Conservation (phyloP, 64 coral and sea anemone genomes). For the Stylophora pistillata region DNA sequence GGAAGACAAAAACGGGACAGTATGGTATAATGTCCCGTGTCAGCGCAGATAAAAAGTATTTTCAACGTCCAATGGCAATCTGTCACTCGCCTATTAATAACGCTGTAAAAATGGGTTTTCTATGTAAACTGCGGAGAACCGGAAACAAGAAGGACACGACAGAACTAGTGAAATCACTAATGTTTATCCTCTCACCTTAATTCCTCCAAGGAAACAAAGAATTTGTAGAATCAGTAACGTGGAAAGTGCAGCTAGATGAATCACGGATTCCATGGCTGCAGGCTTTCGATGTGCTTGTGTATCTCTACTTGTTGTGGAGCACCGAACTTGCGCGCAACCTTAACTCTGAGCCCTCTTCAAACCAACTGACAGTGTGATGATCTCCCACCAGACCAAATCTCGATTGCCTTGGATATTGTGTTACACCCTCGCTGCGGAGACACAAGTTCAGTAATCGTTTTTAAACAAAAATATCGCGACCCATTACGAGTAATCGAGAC, state of each 20-base stretch:
- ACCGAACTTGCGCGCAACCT: neutral
- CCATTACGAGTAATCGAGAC: slow-evolving; percentile 52
- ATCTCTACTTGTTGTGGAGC: neutral
- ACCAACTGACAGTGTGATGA: slow-evolving; percentile 9
- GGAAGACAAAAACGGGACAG: slow-evolving; percentile 5
- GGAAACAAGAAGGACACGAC: slow-evolving; percentile 10
- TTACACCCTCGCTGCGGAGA: slow-evolving; percentile 29
- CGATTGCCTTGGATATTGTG: slow-evolving; percentile 19
- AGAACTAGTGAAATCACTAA: slow-evolving; percentile 17
- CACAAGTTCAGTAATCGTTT: slow-evolving; percentile 49
- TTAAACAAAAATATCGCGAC: slow-evolving; percentile 45
- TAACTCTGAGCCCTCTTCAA: neutral
- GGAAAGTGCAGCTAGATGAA: neutral
- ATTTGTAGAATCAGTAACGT: slow-evolving; percentile 2
- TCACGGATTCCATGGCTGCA: neutral
- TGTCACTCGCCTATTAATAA: slow-evolving; percentile 40
- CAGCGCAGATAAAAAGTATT: slow-evolving; percentile 33
- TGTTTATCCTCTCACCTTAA: slow-evolving; percentile 14
- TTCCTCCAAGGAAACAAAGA: slow-evolving; percentile 6
- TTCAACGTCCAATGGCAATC: slow-evolving; percentile 43
- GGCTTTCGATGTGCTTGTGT: neutral
- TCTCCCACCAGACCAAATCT: slow-evolving; percentile 6
- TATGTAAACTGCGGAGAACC: slow-evolving; percentile 21
- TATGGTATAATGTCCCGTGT: slow-evolving; percentile 3
- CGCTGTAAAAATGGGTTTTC: slow-evolving; percentile 27